Evolutionary conservation across 2,797 vertebrate species (phyloP).

Genomic region (Syngnathus rostellatus): DNA sequence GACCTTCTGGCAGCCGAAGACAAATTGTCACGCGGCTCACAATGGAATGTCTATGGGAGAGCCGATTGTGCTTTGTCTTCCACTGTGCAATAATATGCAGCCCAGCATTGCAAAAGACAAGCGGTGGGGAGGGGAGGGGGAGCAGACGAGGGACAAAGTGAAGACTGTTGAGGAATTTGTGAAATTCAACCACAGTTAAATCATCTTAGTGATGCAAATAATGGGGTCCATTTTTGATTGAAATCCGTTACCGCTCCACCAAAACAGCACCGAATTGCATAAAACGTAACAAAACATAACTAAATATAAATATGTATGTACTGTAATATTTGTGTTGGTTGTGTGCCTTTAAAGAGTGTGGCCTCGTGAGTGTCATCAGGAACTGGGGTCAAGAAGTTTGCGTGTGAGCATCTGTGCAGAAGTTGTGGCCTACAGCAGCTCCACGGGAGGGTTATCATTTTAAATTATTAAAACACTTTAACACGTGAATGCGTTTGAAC

Average conservation of each 20-base stretch:
- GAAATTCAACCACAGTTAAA: slow-evolving; percentile 27
- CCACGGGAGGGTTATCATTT: too few species aligned
- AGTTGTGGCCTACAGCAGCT: too few species aligned
- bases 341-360: too few species aligned
- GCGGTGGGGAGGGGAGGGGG: slow-evolving; percentile 25
- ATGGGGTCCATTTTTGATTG: too few species aligned
- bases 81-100: slow-evolving; percentile 60
- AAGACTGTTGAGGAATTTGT: slow-evolving; percentile 45
- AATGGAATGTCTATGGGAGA: slow-evolving; percentile 62
- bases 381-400: too few species aligned
- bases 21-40: slow-evolving; percentile 54
- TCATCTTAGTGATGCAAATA: neutral
- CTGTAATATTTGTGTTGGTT: too few species aligned
- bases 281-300: neutral
- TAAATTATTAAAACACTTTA: too few species aligned
- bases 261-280: neutral
- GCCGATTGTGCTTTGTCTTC: slow-evolving; percentile 69
- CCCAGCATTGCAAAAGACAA: slow-evolving; percentile 49
- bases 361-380: too few species aligned
- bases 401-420: too few species aligned
- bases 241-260: too few species aligned
- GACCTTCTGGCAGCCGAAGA: slow-evolving; percentile 50
- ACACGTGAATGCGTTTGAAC: too few species aligned
- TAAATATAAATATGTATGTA: too few species aligned
- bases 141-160: slow-evolving; percentile 46